Conservation (phyloP, 2,888 invertebrate species). For the Reticulitermes lucifugus region DNA sequence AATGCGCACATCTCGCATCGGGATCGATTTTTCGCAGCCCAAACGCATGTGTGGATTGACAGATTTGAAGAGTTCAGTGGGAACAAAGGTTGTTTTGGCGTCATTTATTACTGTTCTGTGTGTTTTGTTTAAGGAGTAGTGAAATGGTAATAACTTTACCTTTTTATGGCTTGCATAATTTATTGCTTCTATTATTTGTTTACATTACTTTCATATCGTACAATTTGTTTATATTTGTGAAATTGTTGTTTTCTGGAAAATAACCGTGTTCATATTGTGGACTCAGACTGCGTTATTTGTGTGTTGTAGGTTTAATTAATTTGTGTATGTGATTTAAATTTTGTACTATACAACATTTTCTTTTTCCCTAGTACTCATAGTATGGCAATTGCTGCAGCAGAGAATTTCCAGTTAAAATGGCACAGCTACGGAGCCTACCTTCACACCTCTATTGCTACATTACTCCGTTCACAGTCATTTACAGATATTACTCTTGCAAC, state of each 20-base stretch:
- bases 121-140: neutral
- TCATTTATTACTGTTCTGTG: constrained; percentile 6
- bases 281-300: neutral
- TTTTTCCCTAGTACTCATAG: constrained; percentile 52
- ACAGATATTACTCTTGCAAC: constrained; percentile 86
- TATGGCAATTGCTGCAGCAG: constrained; percentile 69
- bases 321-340: neutral
- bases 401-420: constrained; percentile 91
- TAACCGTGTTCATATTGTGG: too few species aligned
- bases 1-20: constrained; percentile 54
- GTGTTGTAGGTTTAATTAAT: neutral
- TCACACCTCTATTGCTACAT: constrained; percentile 83
- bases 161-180: neutral
- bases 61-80: neutral
- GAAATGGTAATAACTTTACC: neutral
- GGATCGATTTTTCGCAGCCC: constrained; percentile 56
- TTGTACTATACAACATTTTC: neutral
- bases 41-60: constrained; percentile 1
- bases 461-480: constrained; percentile 82
- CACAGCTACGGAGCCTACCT: constrained; percentile 86
- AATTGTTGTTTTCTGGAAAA: too few species aligned
- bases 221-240: too few species aligned
- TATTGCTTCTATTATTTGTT: too few species aligned
- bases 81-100: neutral
- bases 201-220: too few species aligned